A percentile compares a stretch with the other conserved stretches of the same genome.
Evolutionary conservation across 2,797 vertebrate genomes (phyloP).

Genomic region (Aeoliscus strigatus): DNA sequence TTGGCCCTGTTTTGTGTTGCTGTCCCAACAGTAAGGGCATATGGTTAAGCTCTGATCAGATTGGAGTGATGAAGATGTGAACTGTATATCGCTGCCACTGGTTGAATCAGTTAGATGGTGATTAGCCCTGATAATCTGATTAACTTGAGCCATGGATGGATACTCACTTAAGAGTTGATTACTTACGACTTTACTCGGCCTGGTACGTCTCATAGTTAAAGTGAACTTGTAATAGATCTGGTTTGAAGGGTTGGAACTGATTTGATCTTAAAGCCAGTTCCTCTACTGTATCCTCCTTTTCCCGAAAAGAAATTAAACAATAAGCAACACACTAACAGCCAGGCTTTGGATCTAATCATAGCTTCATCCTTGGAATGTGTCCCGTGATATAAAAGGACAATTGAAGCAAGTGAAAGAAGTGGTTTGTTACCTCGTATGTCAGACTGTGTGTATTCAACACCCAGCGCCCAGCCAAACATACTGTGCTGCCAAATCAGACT

Average conservation of each 20-base stretch:
- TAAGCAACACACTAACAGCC: conserved; percentile 24
- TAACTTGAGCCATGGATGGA: conserved; percentile 50
- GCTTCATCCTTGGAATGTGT: conserved; percentile 26
- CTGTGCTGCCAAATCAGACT: conserved; percentile 56
- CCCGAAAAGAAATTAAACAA: conserved; percentile 39
- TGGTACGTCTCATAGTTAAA: conserved; percentile 22
- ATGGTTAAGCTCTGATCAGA: conserved; percentile 46
- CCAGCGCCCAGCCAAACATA: conserved; percentile 52
- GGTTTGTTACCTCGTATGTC: conserved; percentile 45
- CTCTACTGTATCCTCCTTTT: conserved; percentile 31
- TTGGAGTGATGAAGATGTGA: conserved; percentile 39
- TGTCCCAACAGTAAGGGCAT: conserved; percentile 33
- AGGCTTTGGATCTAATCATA: conserved; percentile 42
- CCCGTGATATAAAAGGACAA: conserved; percentile 44
- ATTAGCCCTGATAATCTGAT: conserved; percentile 68
- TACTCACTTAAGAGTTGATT: conserved; percentile 53
- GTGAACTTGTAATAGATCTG: conserved; percentile 26
- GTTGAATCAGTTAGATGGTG: conserved; percentile 54
- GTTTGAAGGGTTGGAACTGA: conserved; percentile 18
- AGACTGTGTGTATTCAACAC: conserved; percentile 60
- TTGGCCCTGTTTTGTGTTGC: conserved; percentile 10
- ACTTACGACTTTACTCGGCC: conserved; percentile 36
- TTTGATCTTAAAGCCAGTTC: conserved; percentile 27
- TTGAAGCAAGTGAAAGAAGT: conserved; percentile 19
- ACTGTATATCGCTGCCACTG: conserved; percentile 39